A percentile compares a stretch with the other conserved stretches of the same genome.
phyloP scores from a whole-genome alignment of 2,797 vertebrate genomes.

The Ispidina picta region DNA sequence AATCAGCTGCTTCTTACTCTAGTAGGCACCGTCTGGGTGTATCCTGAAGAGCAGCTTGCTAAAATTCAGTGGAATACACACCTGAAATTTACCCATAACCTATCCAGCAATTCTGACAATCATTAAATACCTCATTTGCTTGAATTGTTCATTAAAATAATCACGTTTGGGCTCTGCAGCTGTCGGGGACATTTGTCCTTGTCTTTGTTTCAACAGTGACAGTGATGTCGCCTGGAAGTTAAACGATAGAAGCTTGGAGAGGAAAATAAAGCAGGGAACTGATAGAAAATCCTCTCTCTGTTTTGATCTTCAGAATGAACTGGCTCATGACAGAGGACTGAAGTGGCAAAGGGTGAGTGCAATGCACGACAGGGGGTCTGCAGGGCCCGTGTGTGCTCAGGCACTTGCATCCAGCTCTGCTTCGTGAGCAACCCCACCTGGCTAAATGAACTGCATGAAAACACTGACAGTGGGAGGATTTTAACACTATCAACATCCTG shows the following conservation, averaged over 20 bases:
- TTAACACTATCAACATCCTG: slow-evolving; percentile 64
- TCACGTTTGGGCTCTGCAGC: slow-evolving; percentile 34
- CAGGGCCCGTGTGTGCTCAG: neutral
- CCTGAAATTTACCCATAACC: slow-evolving; percentile 6
- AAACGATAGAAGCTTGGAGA: slow-evolving; percentile 52
- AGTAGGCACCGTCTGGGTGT: neutral
- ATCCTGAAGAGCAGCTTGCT: neutral
- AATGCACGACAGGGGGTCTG: slow-evolving; percentile 26
- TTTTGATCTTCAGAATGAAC: slow-evolving; percentile 62
- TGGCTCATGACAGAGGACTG: slow-evolving; percentile 68
- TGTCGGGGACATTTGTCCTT: neutral
- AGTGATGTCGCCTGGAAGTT: slow-evolving; percentile 41
- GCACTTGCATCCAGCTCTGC: neutral
- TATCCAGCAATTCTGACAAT: slow-evolving; percentile 32
- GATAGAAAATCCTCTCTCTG: slow-evolving; percentile 38
- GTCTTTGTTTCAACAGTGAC: slow-evolving; percentile 24
- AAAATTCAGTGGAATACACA: slow-evolving; percentile 29
- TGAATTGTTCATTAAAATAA: slow-evolving; percentile 28
- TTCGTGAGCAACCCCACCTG: slow-evolving; percentile 60
- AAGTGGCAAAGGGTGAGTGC: slow-evolving; percentile 65
- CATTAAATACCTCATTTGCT: slow-evolving; percentile 10
- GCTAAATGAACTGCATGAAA: slow-evolving; percentile 77
- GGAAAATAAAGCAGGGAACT: slow-evolving; percentile 59
- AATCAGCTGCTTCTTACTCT: neutral
- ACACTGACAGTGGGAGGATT: slow-evolving; percentile 76